Evolutionary conservation across 2,888 invertebrate species (phyloP), one percentile per base, ranked within the genome.

Genomic region (Choreutis nemorana): DNA sequence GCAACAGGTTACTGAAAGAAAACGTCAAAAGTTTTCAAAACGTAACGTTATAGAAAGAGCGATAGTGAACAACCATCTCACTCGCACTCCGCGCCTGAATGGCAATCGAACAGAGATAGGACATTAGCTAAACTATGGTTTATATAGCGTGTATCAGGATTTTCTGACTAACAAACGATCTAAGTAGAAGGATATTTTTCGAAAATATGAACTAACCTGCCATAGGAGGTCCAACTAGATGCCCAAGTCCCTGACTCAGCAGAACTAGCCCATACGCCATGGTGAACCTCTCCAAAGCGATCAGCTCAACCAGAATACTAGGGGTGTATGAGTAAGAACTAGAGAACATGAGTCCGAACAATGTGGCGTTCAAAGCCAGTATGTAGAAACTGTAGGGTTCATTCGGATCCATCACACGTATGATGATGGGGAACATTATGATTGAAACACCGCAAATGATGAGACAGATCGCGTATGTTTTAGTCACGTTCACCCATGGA

Each of bases 281-380:
- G 5, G 96, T 94, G 59, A 97, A 95, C 40, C 91, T 83, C 51
- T 95, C 94, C 54, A 97, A 66, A 3, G 94, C 93, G 24, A 96
- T 90, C 45, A 96, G 73, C 55, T 94, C 89, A 14, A 95, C 93
- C 43, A 96, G 77, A 49, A 97, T 91, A 50, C 94, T 90, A 1
- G 95, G 93, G 1, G 95, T 94, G 45, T 96, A 89, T 1, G 94
- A 89, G 61, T 94, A 96, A 34, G 90, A 93, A 49, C 94, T 95
- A 21, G 94, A 93, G 58, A 96, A 94, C 50, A 91, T 91, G 26
- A 96, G 80, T 1, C 97, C 97, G 56, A 94, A 97, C 22, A 87
- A 62, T 2, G 86, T 85, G 14, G 83, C 85, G 31, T 81, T 78
- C 21, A 67, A 35, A 5, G 79, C 75, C 23, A 86, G 48, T 14